Base-by-base conservation (phyloP, 2,888 invertebrate genomes). In the Cerceris ruficornis region DNA sequence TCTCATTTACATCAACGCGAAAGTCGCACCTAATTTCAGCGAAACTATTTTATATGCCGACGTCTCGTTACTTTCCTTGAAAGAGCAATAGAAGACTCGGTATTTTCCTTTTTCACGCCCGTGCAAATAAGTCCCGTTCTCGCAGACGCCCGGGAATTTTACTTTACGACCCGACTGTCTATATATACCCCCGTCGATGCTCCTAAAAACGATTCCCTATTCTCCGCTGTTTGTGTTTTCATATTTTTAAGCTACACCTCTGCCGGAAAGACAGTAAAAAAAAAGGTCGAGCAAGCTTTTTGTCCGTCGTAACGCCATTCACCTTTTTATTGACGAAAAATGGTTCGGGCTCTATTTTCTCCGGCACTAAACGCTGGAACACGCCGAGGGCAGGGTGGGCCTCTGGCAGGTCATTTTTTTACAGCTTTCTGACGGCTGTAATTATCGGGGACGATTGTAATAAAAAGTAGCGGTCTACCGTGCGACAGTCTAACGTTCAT, bases 41-140 rank as follows among this genome's bases (percentile, higher is more conserved):
- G 77, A 77, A 77, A 77, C 77, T 77, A 71, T 77, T 77, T 77
- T 77, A 77, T 76, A 77, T 77, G 67, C 77, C 77, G 72, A 77
- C 77, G 77, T 52, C 66, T 77, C 77, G 71, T 77, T 77, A 76
- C 77, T 77, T 77, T 77, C 77, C 77, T 77, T 66, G 70, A 14
- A n/a, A 52, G n/a, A 52, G n/a, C 7, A n/a, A 46, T 8, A 46
- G 69, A 73, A 73, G 69, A 69, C 72, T 76, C 66, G 61, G 70
- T 60, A 13, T 69, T 75, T 75, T 52, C 17, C 13, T 14, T 64
- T 68, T 64, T 60, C 69, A 57, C 55, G 42, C 17, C 64, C 52
- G 46, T 52, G 69, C 39, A 80, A 81, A 80, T 43, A 9, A 49
- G 65, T 72, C 66, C 58, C 57, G 67, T 77, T 66, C 55, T 43